Conservation (phyloP, 2,888 invertebrate species). For the Leptinotarsa haldemani region DNA sequence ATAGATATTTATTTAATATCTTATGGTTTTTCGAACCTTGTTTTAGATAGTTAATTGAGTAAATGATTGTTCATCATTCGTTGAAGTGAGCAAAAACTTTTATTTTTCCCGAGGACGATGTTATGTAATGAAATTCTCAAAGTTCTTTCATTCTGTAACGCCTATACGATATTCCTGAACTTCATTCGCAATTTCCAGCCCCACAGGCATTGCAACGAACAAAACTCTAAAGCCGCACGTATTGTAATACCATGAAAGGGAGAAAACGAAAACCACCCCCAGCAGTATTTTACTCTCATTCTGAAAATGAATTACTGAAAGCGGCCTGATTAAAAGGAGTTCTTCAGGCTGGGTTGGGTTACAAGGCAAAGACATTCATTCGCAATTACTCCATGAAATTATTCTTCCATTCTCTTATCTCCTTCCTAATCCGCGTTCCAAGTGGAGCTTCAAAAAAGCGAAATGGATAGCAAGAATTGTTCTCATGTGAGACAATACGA, state of each 20-base stretch:
- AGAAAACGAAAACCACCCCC: conserved; percentile 14
- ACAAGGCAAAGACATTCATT: conserved; percentile 38
- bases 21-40: too few relatives aligned
- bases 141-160: neutral
- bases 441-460: conserved; percentile 6
- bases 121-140: neutral
- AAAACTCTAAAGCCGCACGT: conserved; percentile 1
- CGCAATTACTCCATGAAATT: conserved; percentile 29
- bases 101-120: neutral
- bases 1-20: too few relatives aligned
- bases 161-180: neutral
- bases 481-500: neutral
- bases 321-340: conserved; percentile 36
- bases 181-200: conserved; percentile 9
- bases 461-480: neutral
- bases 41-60: too few relatives aligned
- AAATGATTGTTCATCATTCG: too few relatives aligned
- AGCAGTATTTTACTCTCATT: conserved; percentile 28
- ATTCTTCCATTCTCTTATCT: conserved; percentile 16
- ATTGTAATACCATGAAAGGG: conserved; percentile 13
- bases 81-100: neutral
- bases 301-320: conserved; percentile 38
- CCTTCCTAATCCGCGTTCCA: conserved; percentile 3
- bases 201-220: neutral
- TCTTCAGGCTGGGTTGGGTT: conserved; percentile 31